phyloP scores from a whole-genome alignment of 2,888 invertebrate species.

The Phortica okadai region DNA sequence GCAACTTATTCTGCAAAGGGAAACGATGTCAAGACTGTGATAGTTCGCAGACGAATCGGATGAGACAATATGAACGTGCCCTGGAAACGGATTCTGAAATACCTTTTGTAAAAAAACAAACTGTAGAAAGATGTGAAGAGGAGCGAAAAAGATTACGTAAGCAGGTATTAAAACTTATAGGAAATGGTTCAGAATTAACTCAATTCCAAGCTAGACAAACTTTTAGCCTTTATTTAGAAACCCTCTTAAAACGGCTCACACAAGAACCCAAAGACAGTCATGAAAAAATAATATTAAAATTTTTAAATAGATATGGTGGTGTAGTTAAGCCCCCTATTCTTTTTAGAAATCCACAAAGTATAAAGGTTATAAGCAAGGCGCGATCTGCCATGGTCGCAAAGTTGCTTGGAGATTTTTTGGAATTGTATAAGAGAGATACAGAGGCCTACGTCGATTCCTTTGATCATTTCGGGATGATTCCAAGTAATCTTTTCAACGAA shows the following conservation, averaged over 20 bases:
- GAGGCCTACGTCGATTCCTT: constrained; percentile 85
- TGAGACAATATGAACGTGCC: constrained; percentile 77
- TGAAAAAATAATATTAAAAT: constrained; percentile 83
- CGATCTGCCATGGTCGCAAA: constrained; percentile 90
- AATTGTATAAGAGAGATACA: constrained; percentile 89
- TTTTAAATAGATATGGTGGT: constrained; percentile 85
- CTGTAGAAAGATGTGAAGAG: constrained; percentile 74
- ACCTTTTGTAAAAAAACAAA: constrained; percentile 70
- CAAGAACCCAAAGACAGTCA: constrained; percentile 74
- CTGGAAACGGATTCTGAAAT: constrained; percentile 68
- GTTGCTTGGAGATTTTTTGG: constrained; percentile 87
- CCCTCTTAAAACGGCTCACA: constrained; percentile 83
- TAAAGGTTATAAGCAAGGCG: constrained; percentile 87
- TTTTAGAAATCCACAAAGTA: constrained; percentile 78
- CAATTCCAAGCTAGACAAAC: constrained; percentile 84
- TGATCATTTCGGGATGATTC: constrained; percentile 80
- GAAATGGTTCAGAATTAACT: constrained; percentile 81
- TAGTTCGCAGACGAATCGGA: constrained; percentile 75
- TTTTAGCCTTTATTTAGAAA: constrained; percentile 86
- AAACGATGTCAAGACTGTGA: constrained; percentile 54
- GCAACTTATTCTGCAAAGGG: constrained; percentile 83
- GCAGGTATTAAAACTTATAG: constrained; percentile 78
- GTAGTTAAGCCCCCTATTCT: constrained; percentile 83
- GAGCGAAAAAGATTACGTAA: constrained; percentile 71
- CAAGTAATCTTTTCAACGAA: constrained; percentile 79